A percentile compares a stretch with the other conserved stretches of the same genome.
Evolutionary conservation across 2,888 invertebrate genomes (phyloP).

Genomic region (Pteria penguin): DNA sequence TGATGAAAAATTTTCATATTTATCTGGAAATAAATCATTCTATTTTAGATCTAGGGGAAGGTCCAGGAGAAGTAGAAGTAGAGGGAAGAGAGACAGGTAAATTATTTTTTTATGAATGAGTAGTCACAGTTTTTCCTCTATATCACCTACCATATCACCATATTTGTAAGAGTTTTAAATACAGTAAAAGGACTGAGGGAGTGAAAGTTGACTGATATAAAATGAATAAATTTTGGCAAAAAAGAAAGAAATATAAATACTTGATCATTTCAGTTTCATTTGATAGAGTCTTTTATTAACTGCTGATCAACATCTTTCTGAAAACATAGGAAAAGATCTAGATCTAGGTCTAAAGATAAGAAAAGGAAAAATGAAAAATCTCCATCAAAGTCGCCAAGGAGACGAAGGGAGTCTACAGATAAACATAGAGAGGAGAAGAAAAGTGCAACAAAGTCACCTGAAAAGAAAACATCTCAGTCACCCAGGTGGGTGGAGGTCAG

Average conservation of each 20-base stretch:
- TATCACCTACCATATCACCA: no score
- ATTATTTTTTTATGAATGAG: no score
- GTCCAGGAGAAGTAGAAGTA: neutral
- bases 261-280: neutral
- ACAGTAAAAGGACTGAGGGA: no score
- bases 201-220: no score
- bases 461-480: conserved; percentile 24
- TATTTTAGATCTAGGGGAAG: neutral
- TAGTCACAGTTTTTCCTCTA: no score
- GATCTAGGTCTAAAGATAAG: conserved; percentile 35
- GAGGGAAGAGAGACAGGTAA: neutral
- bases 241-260: no score
- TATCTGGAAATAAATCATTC: no score
- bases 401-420: conserved; percentile 4
- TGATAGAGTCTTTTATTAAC: neutral
- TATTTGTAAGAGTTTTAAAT: no score
- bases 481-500: conserved; percentile 14
- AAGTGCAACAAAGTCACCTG: conserved; percentile 2
- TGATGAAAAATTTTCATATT: no score
- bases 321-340: neutral
- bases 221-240: no score
- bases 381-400: conserved; percentile 45
- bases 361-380: conserved; percentile 34
- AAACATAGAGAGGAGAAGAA: conserved; percentile 14
- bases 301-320: neutral